A percentile compares a stretch with the other conserved stretches of the same genome.
phyloP scores from a whole-genome alignment of 2,797 vertebrate species.

The Trematomus bernacchii region DNA sequence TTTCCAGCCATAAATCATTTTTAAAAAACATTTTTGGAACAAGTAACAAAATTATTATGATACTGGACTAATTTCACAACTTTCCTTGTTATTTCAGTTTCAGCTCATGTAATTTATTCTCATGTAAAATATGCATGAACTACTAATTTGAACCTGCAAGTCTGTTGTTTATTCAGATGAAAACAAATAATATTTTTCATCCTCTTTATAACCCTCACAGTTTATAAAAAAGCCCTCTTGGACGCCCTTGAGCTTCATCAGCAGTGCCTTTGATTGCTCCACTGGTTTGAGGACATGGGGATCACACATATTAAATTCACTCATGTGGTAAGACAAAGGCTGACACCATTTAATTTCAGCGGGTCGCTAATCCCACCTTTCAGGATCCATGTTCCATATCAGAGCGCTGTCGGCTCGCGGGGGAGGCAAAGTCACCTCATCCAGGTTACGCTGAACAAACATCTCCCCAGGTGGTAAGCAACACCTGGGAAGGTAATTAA shows the following conservation, averaged over 20 bases:
- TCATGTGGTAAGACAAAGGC: slow-evolving; percentile 79
- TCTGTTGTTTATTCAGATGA: slow-evolving; percentile 12
- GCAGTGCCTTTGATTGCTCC: slow-evolving; percentile 68
- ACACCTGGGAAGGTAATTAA: slow-evolving; percentile 78
- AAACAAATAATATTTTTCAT: slow-evolving; percentile 5
- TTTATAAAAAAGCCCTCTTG: slow-evolving; percentile 34
- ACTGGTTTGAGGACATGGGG: slow-evolving; percentile 62
- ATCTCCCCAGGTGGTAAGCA: slow-evolving; percentile 62
- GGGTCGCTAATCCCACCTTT: slow-evolving; percentile 69
- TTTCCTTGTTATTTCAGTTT: slow-evolving; percentile 6
- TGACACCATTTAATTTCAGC: slow-evolving; percentile 74
- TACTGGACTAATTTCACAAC: not conserved
- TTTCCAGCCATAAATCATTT: too few relatives aligned
- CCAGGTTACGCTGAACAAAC: slow-evolving; percentile 57
- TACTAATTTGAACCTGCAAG: slow-evolving; percentile 8
- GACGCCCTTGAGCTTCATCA: slow-evolving; percentile 74
- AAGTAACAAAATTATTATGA: slow-evolving; percentile 19
- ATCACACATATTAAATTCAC: slow-evolving; percentile 77
- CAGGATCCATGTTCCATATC: slow-evolving; percentile 66
- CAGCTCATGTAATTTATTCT: slow-evolving; percentile 10
- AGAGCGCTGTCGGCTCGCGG: slow-evolving; percentile 37
- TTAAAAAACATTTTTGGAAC: too few relatives aligned
- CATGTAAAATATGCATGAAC: slow-evolving; percentile 17
- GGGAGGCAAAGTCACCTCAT: slow-evolving; percentile 74
- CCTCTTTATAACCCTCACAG: not conserved